Conservation (phyloP, 2,888 invertebrate genomes). For the Epirrhoe alternata region DNA sequence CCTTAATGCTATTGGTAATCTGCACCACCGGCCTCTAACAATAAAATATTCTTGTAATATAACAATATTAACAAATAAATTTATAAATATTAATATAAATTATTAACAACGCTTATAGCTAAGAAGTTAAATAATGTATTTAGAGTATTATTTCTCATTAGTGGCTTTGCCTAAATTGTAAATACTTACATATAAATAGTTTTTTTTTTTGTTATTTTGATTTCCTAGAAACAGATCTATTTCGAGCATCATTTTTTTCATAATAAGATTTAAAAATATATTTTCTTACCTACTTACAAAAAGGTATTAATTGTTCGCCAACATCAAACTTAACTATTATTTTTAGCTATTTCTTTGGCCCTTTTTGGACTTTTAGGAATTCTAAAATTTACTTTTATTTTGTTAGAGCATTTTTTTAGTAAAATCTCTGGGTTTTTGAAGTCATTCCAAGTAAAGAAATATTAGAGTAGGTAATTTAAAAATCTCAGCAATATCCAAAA, state of each 20-base stretch:
- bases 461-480: no score
- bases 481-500: no score
- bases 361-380: constrained; percentile 12
- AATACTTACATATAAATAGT: background rate
- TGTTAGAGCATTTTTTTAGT: background rate
- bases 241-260: background rate
- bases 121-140: background rate
- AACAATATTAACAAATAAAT: background rate
- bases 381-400: background rate
- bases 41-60: constrained; percentile 22
- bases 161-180: background rate
- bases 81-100: background rate
- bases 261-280: background rate
- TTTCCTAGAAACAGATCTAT: background rate
- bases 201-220: background rate
- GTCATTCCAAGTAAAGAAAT: no score
- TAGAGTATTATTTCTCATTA: constrained; percentile 29
- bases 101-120: background rate
- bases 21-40: constrained; percentile 83
- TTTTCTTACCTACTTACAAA: background rate
- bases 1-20: constrained; percentile 81
- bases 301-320: background rate
- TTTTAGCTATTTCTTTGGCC: constrained; percentile 14
- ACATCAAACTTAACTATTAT: background rate
- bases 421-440: no score